A percentile compares a stretch with the other conserved stretches of the same genome.
Conservation (phyloP, 2,797 vertebrate genomes). For the Falco berigora region DNA sequence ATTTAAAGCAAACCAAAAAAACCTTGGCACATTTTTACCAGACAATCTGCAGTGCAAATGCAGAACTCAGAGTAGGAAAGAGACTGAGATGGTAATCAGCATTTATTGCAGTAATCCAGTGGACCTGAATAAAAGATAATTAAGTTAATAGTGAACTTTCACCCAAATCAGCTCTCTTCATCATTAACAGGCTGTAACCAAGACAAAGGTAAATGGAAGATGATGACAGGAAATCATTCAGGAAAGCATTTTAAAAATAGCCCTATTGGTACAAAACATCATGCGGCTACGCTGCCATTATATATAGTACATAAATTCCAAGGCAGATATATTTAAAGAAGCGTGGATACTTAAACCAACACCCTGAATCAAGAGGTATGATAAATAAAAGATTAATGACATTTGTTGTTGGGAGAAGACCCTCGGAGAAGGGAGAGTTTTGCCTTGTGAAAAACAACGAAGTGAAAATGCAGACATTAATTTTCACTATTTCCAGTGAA, state of each 20-base stretch:
- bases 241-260: background rate
- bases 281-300: background rate
- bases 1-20: background rate
- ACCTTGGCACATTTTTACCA: background rate
- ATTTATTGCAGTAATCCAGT: background rate
- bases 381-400: background rate
- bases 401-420: background rate
- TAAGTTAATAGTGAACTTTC: slow-evolving; percentile 16
- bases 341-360: background rate
- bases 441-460: background rate
- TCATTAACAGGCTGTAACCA: background rate
- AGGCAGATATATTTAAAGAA: background rate
- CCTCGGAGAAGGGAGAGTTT: background rate
- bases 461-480: background rate
- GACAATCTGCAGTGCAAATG: background rate
- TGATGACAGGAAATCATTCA: background rate
- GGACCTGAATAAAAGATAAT: slow-evolving; percentile 5
- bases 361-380: background rate
- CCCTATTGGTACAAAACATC: background rate
- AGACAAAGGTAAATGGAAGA: background rate
- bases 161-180: background rate
- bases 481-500: background rate
- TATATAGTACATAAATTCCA: background rate
- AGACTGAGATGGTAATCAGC: background rate
- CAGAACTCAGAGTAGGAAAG: background rate